Conservation (phyloP, 2,113 vertebrate genomes). For the Crotalus helleri region DNA sequence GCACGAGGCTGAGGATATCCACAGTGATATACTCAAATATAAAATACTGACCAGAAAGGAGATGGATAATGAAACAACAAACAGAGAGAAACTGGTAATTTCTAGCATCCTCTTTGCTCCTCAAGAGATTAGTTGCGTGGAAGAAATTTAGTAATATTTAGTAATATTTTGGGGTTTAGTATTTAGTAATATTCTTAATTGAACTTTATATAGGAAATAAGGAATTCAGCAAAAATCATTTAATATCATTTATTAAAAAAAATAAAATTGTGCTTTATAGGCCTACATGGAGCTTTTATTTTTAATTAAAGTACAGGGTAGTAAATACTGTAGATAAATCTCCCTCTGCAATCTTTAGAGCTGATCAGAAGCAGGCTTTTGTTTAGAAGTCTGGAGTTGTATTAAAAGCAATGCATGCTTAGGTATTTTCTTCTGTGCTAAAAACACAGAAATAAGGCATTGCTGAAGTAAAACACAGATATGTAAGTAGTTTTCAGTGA, state of each 20-base stretch:
- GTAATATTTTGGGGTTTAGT: no score
- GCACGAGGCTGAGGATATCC: constrained; percentile 48
- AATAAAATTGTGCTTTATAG: background rate
- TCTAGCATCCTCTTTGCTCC: constrained; percentile 24
- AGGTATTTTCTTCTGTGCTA: background rate
- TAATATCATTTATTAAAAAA: background rate
- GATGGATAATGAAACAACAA: background rate
- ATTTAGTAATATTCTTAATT: background rate
- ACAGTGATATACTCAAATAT: constrained; percentile 50
- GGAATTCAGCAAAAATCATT: background rate
- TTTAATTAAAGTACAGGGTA: background rate
- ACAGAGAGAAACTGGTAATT: constrained; percentile 24
- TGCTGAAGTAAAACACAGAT: background rate
- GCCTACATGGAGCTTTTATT: background rate
- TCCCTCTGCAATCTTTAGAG: background rate
- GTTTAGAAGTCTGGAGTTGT: background rate
- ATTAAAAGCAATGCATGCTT: background rate
- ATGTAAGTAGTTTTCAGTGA: background rate
- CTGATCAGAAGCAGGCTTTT: background rate
- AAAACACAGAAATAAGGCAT: background rate
- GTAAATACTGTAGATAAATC: background rate
- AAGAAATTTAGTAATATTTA: constrained; percentile 51
- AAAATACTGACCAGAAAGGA: constrained; percentile 28
- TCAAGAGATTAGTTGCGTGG: constrained; percentile 28
- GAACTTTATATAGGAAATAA: background rate